A percentile compares a stretch with the other conserved stretches of the same genome.
phyloP scores from a whole-genome alignment of 2,113 vertebrate genomes.

The Montifringilla adamsi region DNA sequence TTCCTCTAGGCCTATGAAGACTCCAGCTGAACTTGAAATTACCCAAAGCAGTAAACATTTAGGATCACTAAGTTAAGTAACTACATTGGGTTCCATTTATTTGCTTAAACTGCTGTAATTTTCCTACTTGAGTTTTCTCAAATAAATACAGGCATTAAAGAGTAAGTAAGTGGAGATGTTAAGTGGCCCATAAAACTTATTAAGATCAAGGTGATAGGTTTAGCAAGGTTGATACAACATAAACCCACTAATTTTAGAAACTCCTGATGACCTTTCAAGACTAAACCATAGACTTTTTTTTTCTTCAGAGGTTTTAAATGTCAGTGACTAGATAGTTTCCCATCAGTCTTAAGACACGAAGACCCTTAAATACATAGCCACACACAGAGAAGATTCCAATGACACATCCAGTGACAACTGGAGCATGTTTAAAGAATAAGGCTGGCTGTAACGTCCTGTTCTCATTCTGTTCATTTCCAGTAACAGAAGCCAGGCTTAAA shows the following conservation, averaged over 20 bases:
- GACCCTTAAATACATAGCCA: neutral
- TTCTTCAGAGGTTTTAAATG: neutral
- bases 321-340: neutral
- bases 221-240: neutral
- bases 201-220: constrained; percentile 22
- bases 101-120: neutral
- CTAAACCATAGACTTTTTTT: neutral
- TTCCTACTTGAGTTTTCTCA: neutral
- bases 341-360: neutral
- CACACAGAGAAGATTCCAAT: neutral
- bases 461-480: neutral
- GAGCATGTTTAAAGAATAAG: neutral
- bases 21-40: neutral
- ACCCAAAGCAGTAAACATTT: neutral
- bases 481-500: neutral
- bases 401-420: neutral
- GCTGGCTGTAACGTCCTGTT: neutral
- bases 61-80: neutral
- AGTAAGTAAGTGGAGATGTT: neutral
- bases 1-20: neutral
- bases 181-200: neutral
- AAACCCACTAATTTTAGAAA: neutral
- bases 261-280: neutral
- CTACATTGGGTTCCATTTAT: neutral
- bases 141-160: neutral